Percentiles rank a stretch among this genome's conserved stretches.
Evolutionary conservation across 2,797 vertebrate species (phyloP).

Genomic region (Alexandromys oeconomus): DNA sequence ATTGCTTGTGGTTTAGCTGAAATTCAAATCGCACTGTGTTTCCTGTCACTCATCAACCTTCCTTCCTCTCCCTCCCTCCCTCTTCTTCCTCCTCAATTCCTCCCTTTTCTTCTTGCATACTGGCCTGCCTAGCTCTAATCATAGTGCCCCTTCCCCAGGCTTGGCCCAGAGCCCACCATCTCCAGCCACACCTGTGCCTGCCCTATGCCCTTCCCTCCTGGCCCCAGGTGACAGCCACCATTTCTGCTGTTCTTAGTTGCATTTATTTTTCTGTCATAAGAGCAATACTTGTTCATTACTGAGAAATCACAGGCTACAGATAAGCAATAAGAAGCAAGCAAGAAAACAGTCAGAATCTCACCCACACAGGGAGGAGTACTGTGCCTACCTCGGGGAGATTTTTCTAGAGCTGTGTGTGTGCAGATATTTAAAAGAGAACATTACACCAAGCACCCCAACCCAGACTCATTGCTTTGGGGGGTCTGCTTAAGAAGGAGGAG

Average conservation of each 20-base stretch:
- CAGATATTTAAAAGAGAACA: background rate
- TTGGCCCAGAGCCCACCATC: background rate
- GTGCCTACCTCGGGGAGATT: slow-evolving; percentile 50
- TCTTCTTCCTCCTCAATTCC: no score
- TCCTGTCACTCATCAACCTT: background rate
- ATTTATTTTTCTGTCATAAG: slow-evolving; percentile 77
- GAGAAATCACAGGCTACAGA: slow-evolving; percentile 76
- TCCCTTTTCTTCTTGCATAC: background rate
- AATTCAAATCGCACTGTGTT: background rate
- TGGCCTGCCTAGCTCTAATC: no score
- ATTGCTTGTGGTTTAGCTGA: background rate
- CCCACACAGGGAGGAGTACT: slow-evolving; percentile 71
- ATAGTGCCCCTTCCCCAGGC: no score
- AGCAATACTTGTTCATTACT: slow-evolving; percentile 70
- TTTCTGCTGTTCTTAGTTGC: slow-evolving; percentile 35
- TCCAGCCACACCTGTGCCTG: background rate
- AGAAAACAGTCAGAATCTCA: slow-evolving; percentile 72
- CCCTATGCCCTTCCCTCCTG: background rate
- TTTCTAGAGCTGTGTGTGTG: slow-evolving; percentile 64
- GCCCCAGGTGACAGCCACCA: background rate
- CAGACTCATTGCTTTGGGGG: background rate
- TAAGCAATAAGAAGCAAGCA: slow-evolving; percentile 74
- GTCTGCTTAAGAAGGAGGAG: background rate
- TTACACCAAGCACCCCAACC: background rate
- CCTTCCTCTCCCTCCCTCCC: no score